Evolutionary conservation across 2,113 vertebrate species (phyloP).

Genomic region (Malaclemys terrapin): DNA sequence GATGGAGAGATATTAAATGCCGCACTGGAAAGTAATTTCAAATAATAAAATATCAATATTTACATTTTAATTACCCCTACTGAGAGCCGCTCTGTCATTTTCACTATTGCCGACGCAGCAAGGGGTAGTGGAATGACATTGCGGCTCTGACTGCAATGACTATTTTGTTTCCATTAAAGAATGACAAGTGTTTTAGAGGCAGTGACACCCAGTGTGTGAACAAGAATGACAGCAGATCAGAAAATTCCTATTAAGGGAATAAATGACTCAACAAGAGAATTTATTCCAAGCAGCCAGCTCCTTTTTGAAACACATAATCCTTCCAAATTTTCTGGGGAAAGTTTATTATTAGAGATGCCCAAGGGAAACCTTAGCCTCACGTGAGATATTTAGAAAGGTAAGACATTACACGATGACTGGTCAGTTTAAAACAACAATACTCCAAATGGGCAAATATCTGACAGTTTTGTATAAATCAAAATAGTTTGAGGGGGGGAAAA

Average conservation of each 20-base stretch:
- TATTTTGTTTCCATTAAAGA: slow-evolving; percentile 92
- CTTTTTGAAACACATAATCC: slow-evolving; percentile 76
- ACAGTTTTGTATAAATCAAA: slow-evolving; percentile 15
- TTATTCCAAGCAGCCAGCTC: slow-evolving; percentile 69
- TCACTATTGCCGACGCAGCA: slow-evolving; percentile 88
- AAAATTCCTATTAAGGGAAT: slow-evolving; percentile 89
- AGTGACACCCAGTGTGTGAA: slow-evolving; percentile 85
- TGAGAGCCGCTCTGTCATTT: slow-evolving; percentile 89
- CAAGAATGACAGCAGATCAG: slow-evolving; percentile 86
- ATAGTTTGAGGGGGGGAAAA: neutral
- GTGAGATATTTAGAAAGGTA: slow-evolving; percentile 70
- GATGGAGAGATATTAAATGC: slow-evolving; percentile 99
- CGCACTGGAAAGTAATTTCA: slow-evolving; percentile 97
- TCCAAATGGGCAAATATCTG: slow-evolving; percentile 15
- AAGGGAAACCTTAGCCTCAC: slow-evolving; percentile 65
- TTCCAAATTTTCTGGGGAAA: slow-evolving; percentile 76
- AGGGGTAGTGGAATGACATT: slow-evolving; percentile 88
- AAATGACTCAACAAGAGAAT: slow-evolving; percentile 82
- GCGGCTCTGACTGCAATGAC: slow-evolving; percentile 84
- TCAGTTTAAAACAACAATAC: slow-evolving; percentile 76
- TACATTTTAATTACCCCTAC: slow-evolving; percentile 99
- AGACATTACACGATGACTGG: slow-evolving; percentile 55
- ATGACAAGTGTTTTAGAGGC: slow-evolving; percentile 88
- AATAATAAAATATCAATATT: slow-evolving; percentile 99
- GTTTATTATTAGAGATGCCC: slow-evolving; percentile 76